phyloP scores from a whole-genome alignment of 2,888 invertebrate genomes.

The Neocrepidodera transversa region DNA sequence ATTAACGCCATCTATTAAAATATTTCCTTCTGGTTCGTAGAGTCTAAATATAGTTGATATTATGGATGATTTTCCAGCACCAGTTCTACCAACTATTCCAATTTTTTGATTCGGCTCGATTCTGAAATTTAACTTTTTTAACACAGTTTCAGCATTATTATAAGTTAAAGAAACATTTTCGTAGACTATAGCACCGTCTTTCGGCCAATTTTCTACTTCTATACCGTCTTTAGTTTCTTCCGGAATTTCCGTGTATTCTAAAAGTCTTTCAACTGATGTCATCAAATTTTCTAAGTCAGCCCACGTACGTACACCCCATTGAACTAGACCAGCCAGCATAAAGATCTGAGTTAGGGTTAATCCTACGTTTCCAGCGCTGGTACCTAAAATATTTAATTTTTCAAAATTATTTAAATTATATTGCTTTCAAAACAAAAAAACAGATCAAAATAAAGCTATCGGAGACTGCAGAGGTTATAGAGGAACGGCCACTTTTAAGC shows the following conservation, averaged over 20 bases:
- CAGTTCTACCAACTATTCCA: constrained; percentile 84
- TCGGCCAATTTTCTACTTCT: constrained; percentile 72
- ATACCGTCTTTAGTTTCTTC: constrained; percentile 50
- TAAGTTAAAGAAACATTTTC: constrained; percentile 75
- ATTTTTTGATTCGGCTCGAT: constrained; percentile 74
- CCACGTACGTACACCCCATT: constrained; percentile 78
- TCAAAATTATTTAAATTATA: too few relatives aligned
- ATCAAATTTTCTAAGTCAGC: constrained; percentile 82
- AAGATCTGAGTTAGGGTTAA: constrained; percentile 83
- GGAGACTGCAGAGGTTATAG: too few relatives aligned
- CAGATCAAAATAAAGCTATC: too few relatives aligned
- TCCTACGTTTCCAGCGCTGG: constrained; percentile 48
- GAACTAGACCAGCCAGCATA: constrained; percentile 72
- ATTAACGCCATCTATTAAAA: constrained; percentile 80
- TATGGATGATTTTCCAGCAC: constrained; percentile 81
- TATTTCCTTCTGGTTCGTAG: constrained; percentile 76
- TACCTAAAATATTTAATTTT: constrained; percentile 35
- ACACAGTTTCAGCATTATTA: constrained; percentile 72
- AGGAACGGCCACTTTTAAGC: too few relatives aligned
- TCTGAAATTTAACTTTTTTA: constrained; percentile 72
- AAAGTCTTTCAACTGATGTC: constrained; percentile 87
- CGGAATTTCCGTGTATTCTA: constrained; percentile 61
- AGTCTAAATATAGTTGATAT: constrained; percentile 81
- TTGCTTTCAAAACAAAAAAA: too few relatives aligned
- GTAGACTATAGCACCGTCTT: constrained; percentile 72